Evolutionary conservation across 2,888 invertebrate species (phyloP).

Genomic region (Caenorhabditis angaria): DNA sequence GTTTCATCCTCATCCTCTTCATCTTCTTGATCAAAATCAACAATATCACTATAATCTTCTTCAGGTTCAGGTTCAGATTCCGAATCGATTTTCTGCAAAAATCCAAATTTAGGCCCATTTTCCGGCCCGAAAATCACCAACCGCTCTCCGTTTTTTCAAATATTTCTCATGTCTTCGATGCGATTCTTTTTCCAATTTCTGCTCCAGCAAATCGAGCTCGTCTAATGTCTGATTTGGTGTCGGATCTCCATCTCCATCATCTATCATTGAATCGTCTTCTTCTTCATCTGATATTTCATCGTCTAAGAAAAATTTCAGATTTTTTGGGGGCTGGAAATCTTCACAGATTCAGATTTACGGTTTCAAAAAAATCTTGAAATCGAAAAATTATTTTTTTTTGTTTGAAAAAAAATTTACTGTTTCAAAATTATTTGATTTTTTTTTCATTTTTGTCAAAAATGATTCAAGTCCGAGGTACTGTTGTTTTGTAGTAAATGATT

Average conservation of each 20-base stretch:
- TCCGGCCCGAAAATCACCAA: background rate
- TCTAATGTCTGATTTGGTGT: slow-evolving; percentile 9
- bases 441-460: no score
- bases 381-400: no score
- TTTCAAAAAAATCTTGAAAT: no score
- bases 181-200: slow-evolving; percentile 12
- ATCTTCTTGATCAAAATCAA: slow-evolving; percentile 15
- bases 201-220: background rate
- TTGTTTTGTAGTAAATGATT: no score
- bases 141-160: background rate
- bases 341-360: no score
- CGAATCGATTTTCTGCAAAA: slow-evolving; percentile 11
- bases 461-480: no score
- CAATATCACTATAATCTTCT: slow-evolving; percentile 12
- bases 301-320: slow-evolving; percentile 1
- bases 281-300: slow-evolving; percentile 16
- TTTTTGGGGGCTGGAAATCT: background rate
- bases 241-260: background rate
- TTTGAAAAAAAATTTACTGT: no score
- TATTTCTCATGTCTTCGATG: slow-evolving; percentile 6
- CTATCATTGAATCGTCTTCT: background rate
- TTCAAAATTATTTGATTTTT: no score
- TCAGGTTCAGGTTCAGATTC: slow-evolving; percentile 12
- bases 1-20: slow-evolving; percentile 14
- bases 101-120: background rate